phyloP scores from a whole-genome alignment of 2,888 invertebrate genomes.

The Dolichopus griseipennis region DNA sequence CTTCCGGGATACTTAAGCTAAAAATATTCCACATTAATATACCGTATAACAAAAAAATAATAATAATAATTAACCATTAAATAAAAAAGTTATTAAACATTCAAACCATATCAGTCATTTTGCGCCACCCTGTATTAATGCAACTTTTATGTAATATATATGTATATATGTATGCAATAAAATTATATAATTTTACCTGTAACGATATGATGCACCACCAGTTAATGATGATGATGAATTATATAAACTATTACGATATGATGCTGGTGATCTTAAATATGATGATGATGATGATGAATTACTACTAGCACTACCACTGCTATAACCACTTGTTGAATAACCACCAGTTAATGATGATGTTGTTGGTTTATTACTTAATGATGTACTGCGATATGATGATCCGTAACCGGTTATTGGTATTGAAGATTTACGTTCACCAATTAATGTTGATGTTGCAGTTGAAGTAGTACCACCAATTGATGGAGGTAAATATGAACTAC shows the following conservation, averaged over 20 bases:
- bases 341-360: slow-evolving; percentile 33
- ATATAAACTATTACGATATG: slow-evolving; percentile 37
- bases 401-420: slow-evolving; percentile 28
- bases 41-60: too few relatives aligned
- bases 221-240: slow-evolving; percentile 26
- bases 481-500: slow-evolving; percentile 42
- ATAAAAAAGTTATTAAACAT: too few relatives aligned
- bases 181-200: too few relatives aligned
- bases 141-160: too few relatives aligned
- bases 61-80: too few relatives aligned
- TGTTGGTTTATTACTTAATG: slow-evolving; percentile 23
- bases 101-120: too few relatives aligned
- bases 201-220: slow-evolving; percentile 19
- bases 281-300: slow-evolving; percentile 1
- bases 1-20: too few relatives aligned
- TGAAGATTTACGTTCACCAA: slow-evolving; percentile 21
- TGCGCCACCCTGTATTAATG: too few relatives aligned
- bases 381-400: slow-evolving; percentile 29
- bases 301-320: not conserved
- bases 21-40: too few relatives aligned
- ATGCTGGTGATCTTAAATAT: slow-evolving; percentile 21
- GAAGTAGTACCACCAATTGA: slow-evolving; percentile 31
- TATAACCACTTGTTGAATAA: slow-evolving; percentile 25
- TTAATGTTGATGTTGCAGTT: slow-evolving; percentile 21
- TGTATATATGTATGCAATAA: too few relatives aligned